phyloP scores from a whole-genome alignment of 1,140 invertebrate species.

The Ceratosolen fusciceps region DNA sequence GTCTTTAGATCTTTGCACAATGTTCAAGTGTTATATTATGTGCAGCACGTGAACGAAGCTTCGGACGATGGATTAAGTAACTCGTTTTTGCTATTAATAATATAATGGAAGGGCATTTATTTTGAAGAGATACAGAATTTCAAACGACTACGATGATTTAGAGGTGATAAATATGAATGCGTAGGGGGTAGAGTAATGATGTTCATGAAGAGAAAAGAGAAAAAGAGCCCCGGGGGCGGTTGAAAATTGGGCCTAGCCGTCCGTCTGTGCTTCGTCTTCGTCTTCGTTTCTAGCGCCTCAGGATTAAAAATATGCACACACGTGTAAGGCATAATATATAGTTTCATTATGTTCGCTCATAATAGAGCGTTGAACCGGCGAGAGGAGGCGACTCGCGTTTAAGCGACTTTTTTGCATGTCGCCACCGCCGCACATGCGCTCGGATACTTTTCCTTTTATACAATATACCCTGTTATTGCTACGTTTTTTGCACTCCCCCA shows the following conservation, averaged over 20 bases:
- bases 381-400: neutral
- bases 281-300: slow-evolving; percentile 7
- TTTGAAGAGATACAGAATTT: neutral
- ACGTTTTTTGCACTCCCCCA: neutral
- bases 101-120: neutral
- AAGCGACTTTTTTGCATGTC: slow-evolving; percentile 25
- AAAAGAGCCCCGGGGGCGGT: neutral
- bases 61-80: neutral
- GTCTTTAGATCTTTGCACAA: neutral
- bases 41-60: neutral
- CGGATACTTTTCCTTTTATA: slow-evolving; percentile 12
- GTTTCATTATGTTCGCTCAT: slow-evolving; percentile 21
- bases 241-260: neutral
- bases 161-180: neutral
- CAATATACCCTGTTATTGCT: neutral
- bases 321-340: slow-evolving; percentile 29
- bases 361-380: slow-evolving; percentile 38
- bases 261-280: neutral
- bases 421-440: neutral
- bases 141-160: neutral
- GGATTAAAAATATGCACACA: slow-evolving; percentile 14
- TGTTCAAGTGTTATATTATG: neutral
- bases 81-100: neutral
- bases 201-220: neutral
- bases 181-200: neutral